Base-by-base conservation (phyloP, 2,888 invertebrate genomes). In the Tethea ocularis region DNA sequence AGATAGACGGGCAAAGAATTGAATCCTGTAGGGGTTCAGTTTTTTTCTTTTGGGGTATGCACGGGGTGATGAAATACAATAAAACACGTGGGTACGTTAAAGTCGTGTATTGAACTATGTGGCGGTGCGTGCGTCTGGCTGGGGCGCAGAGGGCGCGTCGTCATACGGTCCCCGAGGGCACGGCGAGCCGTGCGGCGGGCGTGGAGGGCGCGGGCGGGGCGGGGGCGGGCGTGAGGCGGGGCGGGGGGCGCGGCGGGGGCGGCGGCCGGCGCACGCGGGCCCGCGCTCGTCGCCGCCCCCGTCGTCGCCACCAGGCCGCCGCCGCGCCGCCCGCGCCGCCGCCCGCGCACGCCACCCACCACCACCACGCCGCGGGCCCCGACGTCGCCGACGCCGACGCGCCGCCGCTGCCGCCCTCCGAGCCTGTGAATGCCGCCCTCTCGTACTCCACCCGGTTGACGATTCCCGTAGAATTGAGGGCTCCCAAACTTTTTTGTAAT, bases 131-230 rank as follows among this genome's bases (percentile, higher is more conserved):
- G 38, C n/a, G n/a, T 15, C n/a, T n/a, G 38, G 38, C 1, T 7
- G 5, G 20, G 62, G 55, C 72, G 72, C 68, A 64, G 66, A 67
- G 69, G 74, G 80, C 76, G 75, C 78, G 80, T 74, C 83, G 86
- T 91, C 90, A 92, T 81, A 92, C 92, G 73, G 89, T 87, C 86
- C 91, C 88, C 61, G 82, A 83, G 2, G 81, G 83, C 58, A 75
- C 72, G 64, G 84, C 86, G 68, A 84, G 88, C 66, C 85, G 84
- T 61, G 88, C 86, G 72, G 88, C 91, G 80, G 87, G 80, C 86
- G 87, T 76, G 90, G 88, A 69, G 84, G 91, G 78, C 87, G 92
- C n/a, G n/a, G n/a, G 74, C 86, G 82, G 77, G 88, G 92, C 74
- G 83, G 89, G 71, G 84, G 93, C 80, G 79, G 80, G 93, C 80